Evolutionary conservation across 1,140 invertebrate species (phyloP).

Genomic region (Callitettix versicolor): DNA sequence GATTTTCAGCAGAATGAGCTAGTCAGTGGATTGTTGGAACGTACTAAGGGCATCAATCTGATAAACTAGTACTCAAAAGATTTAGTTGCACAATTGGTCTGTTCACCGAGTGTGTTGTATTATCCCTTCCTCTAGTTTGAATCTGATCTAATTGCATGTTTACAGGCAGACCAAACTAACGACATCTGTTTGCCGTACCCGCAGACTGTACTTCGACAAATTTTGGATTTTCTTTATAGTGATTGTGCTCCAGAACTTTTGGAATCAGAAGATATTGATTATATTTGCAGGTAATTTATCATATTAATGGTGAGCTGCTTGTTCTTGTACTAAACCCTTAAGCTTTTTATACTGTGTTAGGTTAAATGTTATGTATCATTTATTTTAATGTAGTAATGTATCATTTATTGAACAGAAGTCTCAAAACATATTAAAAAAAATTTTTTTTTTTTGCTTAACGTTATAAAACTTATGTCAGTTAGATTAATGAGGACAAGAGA

Average conservation of each 20-base stretch:
- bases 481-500: no score
- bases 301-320: no score
- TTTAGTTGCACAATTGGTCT: no score
- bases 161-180: slow-evolving; percentile 3
- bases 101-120: no score
- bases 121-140: no score
- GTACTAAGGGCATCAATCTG: no score
- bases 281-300: slow-evolving; percentile 22
- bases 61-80: no score
- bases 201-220: slow-evolving; percentile 41
- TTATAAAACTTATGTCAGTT: neutral
- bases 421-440: neutral
- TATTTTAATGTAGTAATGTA: neutral
- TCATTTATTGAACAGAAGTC: neutral
- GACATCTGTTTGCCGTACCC: slow-evolving; percentile 30
- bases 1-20: no score
- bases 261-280: slow-evolving; percentile 43
- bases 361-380: neutral
- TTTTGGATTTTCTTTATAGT: slow-evolving; percentile 57
- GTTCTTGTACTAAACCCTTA: no score
- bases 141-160: no score
- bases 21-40: no score
- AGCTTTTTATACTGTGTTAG: no score
- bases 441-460: neutral
- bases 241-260: slow-evolving; percentile 44